Evolutionary conservation across 2,113 vertebrate genomes (phyloP).

Genomic region (Tor tambroides): DNA sequence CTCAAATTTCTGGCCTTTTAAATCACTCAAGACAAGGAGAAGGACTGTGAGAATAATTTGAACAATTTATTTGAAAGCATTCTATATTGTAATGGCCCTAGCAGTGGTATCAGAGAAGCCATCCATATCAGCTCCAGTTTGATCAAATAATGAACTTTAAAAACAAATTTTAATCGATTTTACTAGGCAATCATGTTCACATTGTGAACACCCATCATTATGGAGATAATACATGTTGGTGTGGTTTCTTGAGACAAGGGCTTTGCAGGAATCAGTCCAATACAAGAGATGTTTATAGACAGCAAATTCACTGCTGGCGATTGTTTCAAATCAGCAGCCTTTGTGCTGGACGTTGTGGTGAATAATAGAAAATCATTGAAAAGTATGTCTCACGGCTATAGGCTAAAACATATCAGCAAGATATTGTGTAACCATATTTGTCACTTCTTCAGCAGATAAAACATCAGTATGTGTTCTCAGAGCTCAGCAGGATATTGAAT

Average conservation of each 20-base stretch:
- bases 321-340: conserved; percentile 21
- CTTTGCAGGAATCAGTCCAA: conserved; percentile 18
- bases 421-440: conserved; percentile 12
- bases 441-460: conserved; percentile 7
- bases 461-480: conserved; percentile 23
- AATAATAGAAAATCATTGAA: conserved; percentile 14
- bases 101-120: background rate
- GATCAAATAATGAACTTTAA: background rate
- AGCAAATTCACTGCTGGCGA: background rate
- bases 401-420: background rate
- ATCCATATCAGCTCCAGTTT: background rate
- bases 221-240: background rate
- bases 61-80: no score
- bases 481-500: conserved; percentile 26
- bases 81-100: background rate
- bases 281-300: background rate
- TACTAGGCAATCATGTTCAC: background rate
- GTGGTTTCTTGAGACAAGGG: background rate
- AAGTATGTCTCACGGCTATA: background rate
- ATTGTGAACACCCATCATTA: background rate
- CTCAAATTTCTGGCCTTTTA: background rate
- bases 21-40: background rate
- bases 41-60: background rate
- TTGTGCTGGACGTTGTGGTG: background rate
- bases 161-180: background rate